Percentiles rank a stretch among this genome's conserved stretches.
These are phyloP conservation scores for Agrotis puta DNA, from an alignment of 2,888 invertebrate species.

Conservation along the genomic window DNA sequence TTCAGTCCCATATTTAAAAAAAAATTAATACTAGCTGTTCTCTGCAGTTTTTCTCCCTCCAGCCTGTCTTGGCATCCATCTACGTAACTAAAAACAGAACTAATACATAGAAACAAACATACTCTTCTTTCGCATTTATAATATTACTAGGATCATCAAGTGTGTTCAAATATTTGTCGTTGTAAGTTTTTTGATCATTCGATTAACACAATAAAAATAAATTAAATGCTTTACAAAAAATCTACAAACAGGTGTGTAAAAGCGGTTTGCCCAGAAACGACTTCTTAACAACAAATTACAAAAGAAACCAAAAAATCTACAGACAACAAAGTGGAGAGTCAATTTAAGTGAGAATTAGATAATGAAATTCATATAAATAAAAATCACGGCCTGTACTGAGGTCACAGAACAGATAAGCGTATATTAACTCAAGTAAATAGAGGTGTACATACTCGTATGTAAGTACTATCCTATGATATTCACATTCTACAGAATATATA, in stretches of 20 bases:
- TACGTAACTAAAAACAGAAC: no score
- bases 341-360: neutral
- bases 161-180: conserved; percentile 17
- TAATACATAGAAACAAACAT: no score
- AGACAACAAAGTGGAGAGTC: neutral
- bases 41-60: no score
- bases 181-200: conserved; percentile 13
- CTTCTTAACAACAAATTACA: neutral
- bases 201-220: conserved; percentile 13
- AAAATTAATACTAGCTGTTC: no score
- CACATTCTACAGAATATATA: neutral
- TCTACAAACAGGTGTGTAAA: conserved; percentile 4
- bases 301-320: neutral
- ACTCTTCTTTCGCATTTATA: no score
- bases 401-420: conserved; percentile 32
- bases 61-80: no score
- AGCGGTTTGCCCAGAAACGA: neutral
- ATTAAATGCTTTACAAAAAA: conserved; percentile 4
- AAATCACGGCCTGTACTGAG: conserved; percentile 14
- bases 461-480: neutral
- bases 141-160: no score
- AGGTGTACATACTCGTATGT: neutral
- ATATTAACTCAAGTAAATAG: conserved; percentile 22
- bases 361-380: conserved; percentile 1
- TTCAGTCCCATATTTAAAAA: neutral